Base-by-base conservation (phyloP, 2,797 vertebrate species). In the Mionectes olivaceus region DNA sequence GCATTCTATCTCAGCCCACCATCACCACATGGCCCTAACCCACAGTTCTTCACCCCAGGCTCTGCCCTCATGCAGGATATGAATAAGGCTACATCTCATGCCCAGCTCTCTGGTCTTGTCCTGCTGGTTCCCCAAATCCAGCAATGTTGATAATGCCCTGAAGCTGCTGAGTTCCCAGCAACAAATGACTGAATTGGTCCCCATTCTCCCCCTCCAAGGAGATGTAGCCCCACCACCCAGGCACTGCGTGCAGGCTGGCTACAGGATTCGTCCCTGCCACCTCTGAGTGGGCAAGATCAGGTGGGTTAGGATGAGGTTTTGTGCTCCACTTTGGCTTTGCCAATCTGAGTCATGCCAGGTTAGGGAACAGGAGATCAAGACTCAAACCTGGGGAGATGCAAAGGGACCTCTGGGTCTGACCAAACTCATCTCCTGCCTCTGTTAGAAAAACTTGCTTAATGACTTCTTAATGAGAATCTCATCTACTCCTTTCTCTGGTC, bases 131-230 rank as follows among this genome's bases (percentile, higher is more conserved):
- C 56, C 23, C 39, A 55, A 59, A 55, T 19, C 32, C 18, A 43
- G 35, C 19, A 60, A n/a, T 3, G 14, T 2, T 41, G 56, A 63
- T 18, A 39, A 71, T 52, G 43, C 30, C 24, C 61, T 92, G 63
- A 70, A 81, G 41, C 57, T 83, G 24, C 46, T 28, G 35, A 79
- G n/a, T 21, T 59, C 47, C 75, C 44, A 55, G 24, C 28, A 65
- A 83, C n/a, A 47, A 65, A 46, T 39, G 1, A 59, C 21, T 1
- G 0, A 8, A 30, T 6, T 55, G 17, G 10, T 63, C 11, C 37
- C 10, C 67, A 67, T 15, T 10, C 9, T 27, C 5, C 39, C 12
- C 5, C 7, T 8, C 1, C 3, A 0, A 0, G 39, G 50, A 87
- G n/a, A 19, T 50, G 47, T 9, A 71, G 19, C 44, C 14, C 41